A percentile compares a stretch with the other conserved stretches of the same genome.
Conservation (phyloP, 1,140 invertebrate species). For the Thereuonema tuberculata region DNA sequence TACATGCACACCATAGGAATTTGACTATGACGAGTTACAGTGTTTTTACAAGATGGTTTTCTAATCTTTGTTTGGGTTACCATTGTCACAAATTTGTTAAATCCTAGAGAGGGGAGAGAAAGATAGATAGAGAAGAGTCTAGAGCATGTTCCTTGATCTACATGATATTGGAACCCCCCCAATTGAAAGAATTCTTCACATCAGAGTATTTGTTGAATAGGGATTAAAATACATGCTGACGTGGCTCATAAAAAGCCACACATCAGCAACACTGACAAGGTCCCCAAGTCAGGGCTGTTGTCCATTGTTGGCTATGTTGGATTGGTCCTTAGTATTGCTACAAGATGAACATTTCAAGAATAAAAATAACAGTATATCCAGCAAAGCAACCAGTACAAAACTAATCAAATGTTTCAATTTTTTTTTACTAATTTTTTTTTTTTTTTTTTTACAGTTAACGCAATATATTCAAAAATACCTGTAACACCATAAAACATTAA, state of each 20-base stretch:
- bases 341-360: not conserved
- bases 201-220: not conserved
- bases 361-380: too few relatives aligned
- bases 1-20: conserved; percentile 20
- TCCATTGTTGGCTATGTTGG: not conserved
- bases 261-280: not conserved
- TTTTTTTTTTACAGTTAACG: too few relatives aligned
- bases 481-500: too few relatives aligned
- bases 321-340: conserved; percentile 1
- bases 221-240: not conserved
- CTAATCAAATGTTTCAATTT: too few relatives aligned
- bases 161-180: not conserved
- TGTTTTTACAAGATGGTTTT: too few relatives aligned
- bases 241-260: not conserved
- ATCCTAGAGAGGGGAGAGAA: not conserved
- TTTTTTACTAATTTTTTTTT: too few relatives aligned
- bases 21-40: conserved; percentile 6
- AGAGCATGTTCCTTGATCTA: not conserved
- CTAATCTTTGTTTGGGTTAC: too few relatives aligned
- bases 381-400: too few relatives aligned
- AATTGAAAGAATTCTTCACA: not conserved
- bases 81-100: not conserved
- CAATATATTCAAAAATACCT: too few relatives aligned
- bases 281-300: not conserved
- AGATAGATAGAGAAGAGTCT: not conserved